Evolutionary conservation across 2,888 invertebrate genomes (phyloP).

Genomic region (Clitarchus hookeri): DNA sequence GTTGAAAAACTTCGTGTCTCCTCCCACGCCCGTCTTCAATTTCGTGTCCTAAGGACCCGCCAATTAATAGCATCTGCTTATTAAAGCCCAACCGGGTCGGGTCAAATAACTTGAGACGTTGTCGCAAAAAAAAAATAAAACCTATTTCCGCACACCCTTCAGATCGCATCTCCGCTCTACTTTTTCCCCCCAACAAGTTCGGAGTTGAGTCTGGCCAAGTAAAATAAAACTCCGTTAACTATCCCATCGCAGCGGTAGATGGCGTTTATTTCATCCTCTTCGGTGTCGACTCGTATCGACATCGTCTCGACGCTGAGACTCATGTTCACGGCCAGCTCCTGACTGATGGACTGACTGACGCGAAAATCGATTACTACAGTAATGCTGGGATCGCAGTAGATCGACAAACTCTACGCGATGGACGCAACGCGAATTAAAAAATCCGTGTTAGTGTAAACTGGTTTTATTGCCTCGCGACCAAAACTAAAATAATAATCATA

Average conservation of each 20-base stretch:
- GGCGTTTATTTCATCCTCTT: not conserved
- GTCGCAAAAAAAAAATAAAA: not conserved
- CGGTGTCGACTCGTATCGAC: not conserved
- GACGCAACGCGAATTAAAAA: no score
- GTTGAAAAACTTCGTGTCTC: no score
- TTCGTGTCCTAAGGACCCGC: no score
- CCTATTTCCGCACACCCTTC: not conserved
- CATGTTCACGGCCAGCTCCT: not conserved
- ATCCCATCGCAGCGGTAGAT: not conserved
- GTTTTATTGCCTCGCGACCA: no score
- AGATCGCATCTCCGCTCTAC: not conserved
- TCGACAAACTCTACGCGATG: no score
- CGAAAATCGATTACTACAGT: not conserved
- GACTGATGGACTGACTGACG: not conserved
- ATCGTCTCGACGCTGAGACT: not conserved
- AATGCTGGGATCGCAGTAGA: no score
- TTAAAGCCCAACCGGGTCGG: not conserved
- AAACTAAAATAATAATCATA: no score
- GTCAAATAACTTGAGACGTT: not conserved
- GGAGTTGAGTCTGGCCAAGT: not conserved
- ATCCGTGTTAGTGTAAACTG: no score
- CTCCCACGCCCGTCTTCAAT: no score
- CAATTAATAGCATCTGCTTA: no score
- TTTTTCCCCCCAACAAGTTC: no score
- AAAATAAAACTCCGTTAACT: not conserved